Evolutionary conservation across 2,797 vertebrate genomes (phyloP), one percentile per base, ranked within the genome.

Genomic region (Channallabes apus): DNA sequence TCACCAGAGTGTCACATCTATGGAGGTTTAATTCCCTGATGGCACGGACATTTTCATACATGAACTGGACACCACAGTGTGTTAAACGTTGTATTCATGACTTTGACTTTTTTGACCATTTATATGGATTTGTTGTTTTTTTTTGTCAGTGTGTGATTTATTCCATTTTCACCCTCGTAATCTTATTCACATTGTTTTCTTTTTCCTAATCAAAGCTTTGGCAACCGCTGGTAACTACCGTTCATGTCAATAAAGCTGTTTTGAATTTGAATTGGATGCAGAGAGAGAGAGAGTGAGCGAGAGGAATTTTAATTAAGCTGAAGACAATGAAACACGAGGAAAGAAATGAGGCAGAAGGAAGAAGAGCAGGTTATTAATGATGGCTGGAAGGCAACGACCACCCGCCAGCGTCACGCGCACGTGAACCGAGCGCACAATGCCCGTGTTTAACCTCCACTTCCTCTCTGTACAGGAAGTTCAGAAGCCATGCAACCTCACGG

Each of bases 391-490:
- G 22, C n/a, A 73, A 80, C 75, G 68, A 76, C 58, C 54, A 27
- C 35, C 58, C 58, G 82, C 75, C 76, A 65, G 75, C 6, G 6
- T 32, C 15, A 35, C 7, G 7, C 59, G 54, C 35, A 61, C 29
- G 3, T 14, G 29, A 56, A 11, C 68, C 35, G 46, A 41, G 67
- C 18, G 46, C 29, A 59, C 32, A 17, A 18, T 2, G 35, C 20
- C 59, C 9, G 82, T 32, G 27, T 64, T 62, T 58, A 67, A 68
- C 62, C 83, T 69, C 18, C 51, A 35, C 35, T 65, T 67, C n/a
- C 76, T 56, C 72, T 17, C 17, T 76, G 72, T 35, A 54, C 82
- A 77, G 71, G 62, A 81, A 78, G 32, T 78, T 77, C 54, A 51
- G 20, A 12, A 67, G 71, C 35, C 80, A 3, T 76, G 71, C 62